Conservation (phyloP, 2,888 invertebrate species). For the Beris morrisii region DNA sequence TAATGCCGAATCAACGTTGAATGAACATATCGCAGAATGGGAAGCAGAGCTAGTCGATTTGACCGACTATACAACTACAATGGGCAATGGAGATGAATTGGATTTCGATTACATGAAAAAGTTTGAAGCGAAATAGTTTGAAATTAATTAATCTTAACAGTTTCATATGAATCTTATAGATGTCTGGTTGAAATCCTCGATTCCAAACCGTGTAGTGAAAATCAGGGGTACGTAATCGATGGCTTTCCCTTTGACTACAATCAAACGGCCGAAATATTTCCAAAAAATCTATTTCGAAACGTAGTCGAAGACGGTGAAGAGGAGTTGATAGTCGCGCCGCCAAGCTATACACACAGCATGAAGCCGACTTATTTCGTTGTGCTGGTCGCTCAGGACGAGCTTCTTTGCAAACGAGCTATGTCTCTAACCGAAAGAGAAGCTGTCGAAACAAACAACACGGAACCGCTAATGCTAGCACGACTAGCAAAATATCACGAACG, state of each 20-base stretch:
- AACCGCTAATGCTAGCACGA: slow-evolving; percentile 37
- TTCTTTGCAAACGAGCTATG: slow-evolving; percentile 40
- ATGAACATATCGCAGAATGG: not conserved
- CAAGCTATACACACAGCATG: slow-evolving; percentile 21
- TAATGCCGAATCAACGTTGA: not conserved
- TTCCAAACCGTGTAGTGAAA: slow-evolving; percentile 37
- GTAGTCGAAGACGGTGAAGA: not conserved
- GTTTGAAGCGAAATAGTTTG: not conserved
- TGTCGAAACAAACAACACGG: slow-evolving; percentile 35
- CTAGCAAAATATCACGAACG: slow-evolving; percentile 38
- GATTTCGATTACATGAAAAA: slow-evolving; percentile 17
- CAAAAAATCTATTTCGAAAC: slow-evolving; percentile 5
- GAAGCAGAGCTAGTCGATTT: slow-evolving; percentile 8
- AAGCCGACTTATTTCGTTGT: slow-evolving; percentile 39
- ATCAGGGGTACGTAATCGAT: slow-evolving; percentile 43
- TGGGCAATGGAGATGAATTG: not conserved
- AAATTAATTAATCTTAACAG: not conserved
- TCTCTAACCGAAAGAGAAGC: slow-evolving; percentile 31
- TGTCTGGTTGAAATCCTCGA: slow-evolving; percentile 38
- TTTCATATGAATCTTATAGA: slow-evolving; percentile 16
- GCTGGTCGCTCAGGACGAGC: slow-evolving; percentile 38
- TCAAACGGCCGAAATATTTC: slow-evolving; percentile 35
- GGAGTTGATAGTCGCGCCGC: not conserved
- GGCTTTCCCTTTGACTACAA: slow-evolving; percentile 41
- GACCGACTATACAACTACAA: not conserved